Base-by-base conservation (phyloP, 2,888 invertebrate genomes). In the Agrotis ipsilon region DNA sequence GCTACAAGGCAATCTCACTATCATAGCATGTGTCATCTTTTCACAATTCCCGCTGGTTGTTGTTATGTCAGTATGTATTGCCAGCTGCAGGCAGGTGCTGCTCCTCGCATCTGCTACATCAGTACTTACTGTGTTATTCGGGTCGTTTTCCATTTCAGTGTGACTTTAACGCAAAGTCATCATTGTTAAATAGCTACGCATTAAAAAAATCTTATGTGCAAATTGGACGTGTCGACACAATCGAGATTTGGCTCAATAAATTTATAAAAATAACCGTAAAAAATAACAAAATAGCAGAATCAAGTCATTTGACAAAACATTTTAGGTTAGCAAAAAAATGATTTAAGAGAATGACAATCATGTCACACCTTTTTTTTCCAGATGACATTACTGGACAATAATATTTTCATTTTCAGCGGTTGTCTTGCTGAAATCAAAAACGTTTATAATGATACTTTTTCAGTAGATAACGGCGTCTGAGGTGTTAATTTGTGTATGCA, bases 251-350 rank as follows among this genome's bases (percentile, higher is more conserved):
- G 92, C 89, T 92, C 84, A 90, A 91, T 92, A 92, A 94, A 92
- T 94, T 94, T 94, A 87, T 93, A 94, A 95, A 96, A 96, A 93
- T 93, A 93, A 93, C 86, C 88, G 92, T 94, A 94, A 94, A 94
- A 95, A 95, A 94, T 92, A 89, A 91, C 90, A 92, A 96, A 95
- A 93, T 90, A 93, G 88, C 90, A 93, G 91, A 94, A 94, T 96
- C 93, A 96, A 94, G 94, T 94, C 95, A 95, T 96, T 96, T 94
- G 95, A 95, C 93, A 93, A 96, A 96, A 96, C 96, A 96, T 96
- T 96, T 96, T 96, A 95, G 96, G 96, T 96, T 96, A 96, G 95
- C 95, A 95, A 96, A 96, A 95, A 95, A 95, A 95, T 95, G 88
- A 93, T 96, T 94, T 88, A 91, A 91, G 90, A 91, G 90, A 94